Percentiles rank a stretch among this genome's conserved stretches.
These are phyloP conservation scores for Ernsta delagoae DNA, from an alignment of 2,888 invertebrate genomes.

Conservation along the genomic window DNA sequence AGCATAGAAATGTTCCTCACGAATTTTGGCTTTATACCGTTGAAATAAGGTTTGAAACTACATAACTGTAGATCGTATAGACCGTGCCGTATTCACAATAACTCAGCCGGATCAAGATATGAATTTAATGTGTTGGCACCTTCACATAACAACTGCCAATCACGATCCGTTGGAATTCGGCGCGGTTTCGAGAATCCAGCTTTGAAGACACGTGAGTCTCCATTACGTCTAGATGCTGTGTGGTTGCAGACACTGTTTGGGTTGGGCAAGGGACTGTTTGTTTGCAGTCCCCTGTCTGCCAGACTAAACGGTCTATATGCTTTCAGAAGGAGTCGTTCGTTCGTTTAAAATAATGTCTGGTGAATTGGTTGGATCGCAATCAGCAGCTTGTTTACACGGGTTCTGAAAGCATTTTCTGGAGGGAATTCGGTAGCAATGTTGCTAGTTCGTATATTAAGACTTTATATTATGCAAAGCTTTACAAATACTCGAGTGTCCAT, in stretches of 20 bases:
- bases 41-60: not conserved
- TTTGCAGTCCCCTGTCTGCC: constrained; percentile 3
- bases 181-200: constrained; percentile 1
- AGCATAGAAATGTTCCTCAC: no score
- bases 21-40: not conserved
- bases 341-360: not conserved
- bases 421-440: not conserved
- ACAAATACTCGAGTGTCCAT: no score
- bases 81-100: constrained; percentile 14
- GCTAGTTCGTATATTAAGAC: no score
- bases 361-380: not conserved
- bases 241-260: constrained; percentile 20
- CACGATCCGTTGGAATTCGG: constrained; percentile 33
- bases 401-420: not conserved
- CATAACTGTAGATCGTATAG: not conserved
- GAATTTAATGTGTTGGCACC: constrained; percentile 39
- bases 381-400: not conserved
- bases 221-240: constrained; percentile 13
- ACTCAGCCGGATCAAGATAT: constrained; percentile 24
- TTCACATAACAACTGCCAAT: constrained; percentile 52
- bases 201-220: constrained; percentile 27
- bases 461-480: no score
- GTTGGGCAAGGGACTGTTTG: constrained; percentile 15
- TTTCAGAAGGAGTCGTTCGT: not conserved
- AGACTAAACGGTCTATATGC: constrained; percentile 3